Evolutionary conservation across 2,888 invertebrate species (phyloP), one percentile per base, ranked within the genome.

Genomic region (Zhuqinia jingwanae): DNA sequence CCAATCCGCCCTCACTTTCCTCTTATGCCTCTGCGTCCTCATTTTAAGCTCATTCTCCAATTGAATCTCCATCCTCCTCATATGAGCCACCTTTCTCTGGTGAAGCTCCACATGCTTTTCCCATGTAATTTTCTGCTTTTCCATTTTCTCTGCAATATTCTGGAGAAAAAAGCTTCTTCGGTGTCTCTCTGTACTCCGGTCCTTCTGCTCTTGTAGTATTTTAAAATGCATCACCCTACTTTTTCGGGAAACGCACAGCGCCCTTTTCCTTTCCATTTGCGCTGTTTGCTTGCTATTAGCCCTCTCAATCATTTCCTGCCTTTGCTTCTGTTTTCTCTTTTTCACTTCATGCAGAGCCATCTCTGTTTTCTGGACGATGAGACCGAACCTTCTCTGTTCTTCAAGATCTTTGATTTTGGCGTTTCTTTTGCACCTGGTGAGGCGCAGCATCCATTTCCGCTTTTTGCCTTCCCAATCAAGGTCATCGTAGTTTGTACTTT

Each of bases 401-500:
- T 30, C 27, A 5, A 17, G 8, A 1, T 81, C 81, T 1, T 58
- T 53, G 45, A 70, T 25, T 36, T 63, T 75, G 1, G 0, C 30
- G 15, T 30, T 27, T 15, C 27, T 2, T 17, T 75, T 63, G 53
- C 76, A 83, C 5, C 50, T 15, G 10, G 1, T 22, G 1, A 77
- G 60, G 13, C 17, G 36, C 13, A 15, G 1, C 6, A n/a, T 0
- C 77, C 77, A 53, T 11, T 20, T 45, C 56, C 1, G 10, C 6
- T 65, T 83, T 27, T 68, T 63, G 11, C 15, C 22, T 3, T 79
- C 85, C 70, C 70, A 85, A 53, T 79, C 73, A 1, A 73, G 17
- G 17, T 78, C 56, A n/a, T 27, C 73, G n/a, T 45, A 65, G 25
- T 85, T 85, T 6, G 73, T 79, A 8, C 60, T 22, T 50, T 79